These are phyloP conservation scores for Xenentodon cancila DNA, from an alignment of 2,797 vertebrate genomes.

Conservation along the genomic window DNA sequence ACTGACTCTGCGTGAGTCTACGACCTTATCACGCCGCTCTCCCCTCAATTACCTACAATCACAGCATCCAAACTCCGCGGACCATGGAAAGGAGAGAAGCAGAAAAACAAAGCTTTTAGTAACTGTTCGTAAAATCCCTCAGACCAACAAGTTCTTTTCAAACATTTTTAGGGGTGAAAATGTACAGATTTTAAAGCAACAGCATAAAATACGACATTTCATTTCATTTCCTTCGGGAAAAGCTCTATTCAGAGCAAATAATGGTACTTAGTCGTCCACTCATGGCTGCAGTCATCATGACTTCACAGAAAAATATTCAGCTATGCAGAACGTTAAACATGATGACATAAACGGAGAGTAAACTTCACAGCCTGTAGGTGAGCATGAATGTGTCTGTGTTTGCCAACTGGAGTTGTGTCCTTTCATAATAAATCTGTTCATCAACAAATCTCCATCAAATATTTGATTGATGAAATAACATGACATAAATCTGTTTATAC, in stretches of 20 bases:
- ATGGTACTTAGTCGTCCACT: too few species aligned
- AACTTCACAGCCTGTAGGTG: constrained; percentile 18
- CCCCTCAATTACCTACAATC: constrained; percentile 69
- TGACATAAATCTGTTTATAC: too few species aligned
- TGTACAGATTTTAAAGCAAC: not conserved
- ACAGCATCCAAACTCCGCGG: constrained; percentile 44
- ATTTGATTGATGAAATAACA: too few species aligned
- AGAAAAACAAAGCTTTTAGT: constrained; percentile 35
- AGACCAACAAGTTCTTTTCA: constrained; percentile 22
- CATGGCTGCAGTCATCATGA: too few species aligned
- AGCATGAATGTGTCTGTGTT: not conserved
- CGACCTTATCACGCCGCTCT: constrained; percentile 56
- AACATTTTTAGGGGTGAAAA: not conserved
- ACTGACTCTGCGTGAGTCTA: constrained; percentile 53
- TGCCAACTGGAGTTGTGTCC: too few species aligned
- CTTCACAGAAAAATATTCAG: too few species aligned
- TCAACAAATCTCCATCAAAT: too few species aligned
- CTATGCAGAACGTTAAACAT: not conserved
- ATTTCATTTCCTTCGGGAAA: too few species aligned
- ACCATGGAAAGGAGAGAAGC: constrained; percentile 47
- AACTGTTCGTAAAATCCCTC: constrained; percentile 17
- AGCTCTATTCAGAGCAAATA: too few species aligned
- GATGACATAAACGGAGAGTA: constrained; percentile 9
- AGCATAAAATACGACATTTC: too few species aligned
- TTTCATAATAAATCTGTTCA: too few species aligned